Base-by-base conservation (phyloP, 2,113 vertebrate genomes). In the Dasyprocta punctata region DNA sequence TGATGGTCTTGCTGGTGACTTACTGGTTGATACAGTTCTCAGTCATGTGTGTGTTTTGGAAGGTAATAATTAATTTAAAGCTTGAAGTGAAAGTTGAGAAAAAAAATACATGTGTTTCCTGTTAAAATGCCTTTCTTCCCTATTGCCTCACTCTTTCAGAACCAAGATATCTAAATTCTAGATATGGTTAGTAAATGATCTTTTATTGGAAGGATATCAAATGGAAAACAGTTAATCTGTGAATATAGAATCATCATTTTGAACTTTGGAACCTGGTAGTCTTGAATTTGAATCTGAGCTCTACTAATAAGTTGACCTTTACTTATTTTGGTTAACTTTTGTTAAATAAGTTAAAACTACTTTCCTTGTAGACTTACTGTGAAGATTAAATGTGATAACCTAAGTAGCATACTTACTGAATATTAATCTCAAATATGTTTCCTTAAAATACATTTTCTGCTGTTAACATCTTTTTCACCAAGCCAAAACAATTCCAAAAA, bases 131-230 rank as follows among this genome's bases (percentile, higher is more conserved):
- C 41, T 71, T 69, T 85, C 60, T 81, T 36, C 20, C 22, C 44
- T 22, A 75, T 78, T 87, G 44, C 80, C 90, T 71, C 93, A 83
- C 26, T 96, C 30, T 86, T 89, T 94, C 78, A 63, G 58, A 83
- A 13, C 60, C 94, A 89, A 89, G 84, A 94, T 92, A 75, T 83
- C 44, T 96, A 92, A 96, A 87, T 77, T 90, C 19, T 92, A 30
- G 38, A 56, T 80, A 26, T 58, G 54, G 24, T n/a, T 61, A 58
- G 4, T n/a, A 84, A 75, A 75, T 78, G 41, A 49, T 26, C 36
- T 92, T 90, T 93, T 91, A 30, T 22, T 89, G 60, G 28, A 44
- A 84, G 38, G 71, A 60, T n/a, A 93, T 91, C 80, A 4, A 67
- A 63, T 75, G 61, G 65, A 67, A 95, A 92, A 28, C 36, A 84